Evolutionary conservation across 2,113 vertebrate genomes (phyloP).

Genomic region (Campylomormyrus tamandua): DNA sequence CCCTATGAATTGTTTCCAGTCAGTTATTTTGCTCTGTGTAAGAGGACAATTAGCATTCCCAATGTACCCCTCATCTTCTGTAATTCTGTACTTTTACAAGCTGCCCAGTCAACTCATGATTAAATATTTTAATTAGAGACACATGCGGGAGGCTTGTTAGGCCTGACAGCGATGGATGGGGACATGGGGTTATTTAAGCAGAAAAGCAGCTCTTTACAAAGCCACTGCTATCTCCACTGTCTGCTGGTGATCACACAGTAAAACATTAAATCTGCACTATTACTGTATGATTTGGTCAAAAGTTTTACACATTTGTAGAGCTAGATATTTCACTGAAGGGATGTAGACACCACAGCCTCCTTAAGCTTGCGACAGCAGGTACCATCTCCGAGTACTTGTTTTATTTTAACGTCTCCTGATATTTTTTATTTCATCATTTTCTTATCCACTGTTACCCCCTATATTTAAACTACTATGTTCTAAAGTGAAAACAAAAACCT

Average conservation of each 20-base stretch:
- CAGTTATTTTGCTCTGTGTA: constrained; percentile 11
- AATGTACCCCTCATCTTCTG: not conserved
- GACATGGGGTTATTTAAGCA: not conserved
- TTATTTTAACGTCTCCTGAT: not conserved
- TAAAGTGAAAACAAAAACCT: not conserved
- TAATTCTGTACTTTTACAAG: constrained; percentile 2
- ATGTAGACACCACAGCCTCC: not conserved
- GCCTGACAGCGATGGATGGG: not conserved
- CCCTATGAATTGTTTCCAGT: constrained; percentile 1
- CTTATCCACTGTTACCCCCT: not conserved
- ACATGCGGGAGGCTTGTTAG: not conserved
- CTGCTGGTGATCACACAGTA: not conserved
- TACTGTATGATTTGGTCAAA: not conserved
- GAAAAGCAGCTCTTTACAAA: constrained; percentile 2
- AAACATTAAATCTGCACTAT: not conserved
- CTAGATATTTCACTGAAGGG: not conserved
- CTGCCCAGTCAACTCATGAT: not conserved
- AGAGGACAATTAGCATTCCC: constrained; percentile 6
- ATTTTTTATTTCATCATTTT: not conserved
- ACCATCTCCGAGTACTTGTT: not conserved
- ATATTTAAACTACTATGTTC: not conserved
- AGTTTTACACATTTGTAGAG: not conserved
- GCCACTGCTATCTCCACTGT: not conserved
- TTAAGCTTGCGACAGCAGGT: not conserved
- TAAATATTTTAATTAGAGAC: constrained; percentile 10